phyloP scores from a whole-genome alignment of 2,113 vertebrate genomes.

The Prunella fulvescens region DNA sequence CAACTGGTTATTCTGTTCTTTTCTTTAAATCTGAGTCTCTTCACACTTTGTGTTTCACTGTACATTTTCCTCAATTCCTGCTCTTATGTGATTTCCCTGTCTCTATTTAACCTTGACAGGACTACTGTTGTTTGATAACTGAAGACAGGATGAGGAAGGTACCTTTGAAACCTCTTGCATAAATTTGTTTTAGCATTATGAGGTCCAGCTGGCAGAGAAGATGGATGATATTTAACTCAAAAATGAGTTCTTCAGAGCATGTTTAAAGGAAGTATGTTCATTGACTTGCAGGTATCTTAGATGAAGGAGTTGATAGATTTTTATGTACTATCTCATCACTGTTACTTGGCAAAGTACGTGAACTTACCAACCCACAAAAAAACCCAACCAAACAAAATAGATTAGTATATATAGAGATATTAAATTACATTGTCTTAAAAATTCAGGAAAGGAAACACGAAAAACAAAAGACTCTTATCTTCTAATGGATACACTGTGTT shows the following conservation, averaged over 20 bases:
- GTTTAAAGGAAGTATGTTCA: neutral
- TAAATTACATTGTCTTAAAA: neutral
- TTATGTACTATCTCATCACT: neutral
- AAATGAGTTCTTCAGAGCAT: neutral
- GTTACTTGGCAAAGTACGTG: neutral
- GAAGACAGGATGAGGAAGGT: neutral
- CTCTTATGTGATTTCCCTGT: neutral
- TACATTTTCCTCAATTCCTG: neutral
- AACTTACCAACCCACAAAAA: neutral
- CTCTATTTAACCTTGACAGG: neutral
- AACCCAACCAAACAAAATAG: neutral
- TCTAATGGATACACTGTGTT: neutral
- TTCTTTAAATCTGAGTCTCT: neutral
- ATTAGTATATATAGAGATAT: neutral
- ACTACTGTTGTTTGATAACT: neutral
- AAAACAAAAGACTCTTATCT: neutral
- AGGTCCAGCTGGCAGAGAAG: neutral
- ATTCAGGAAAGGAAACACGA: neutral
- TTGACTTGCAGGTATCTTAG: neutral
- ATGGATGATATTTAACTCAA: neutral
- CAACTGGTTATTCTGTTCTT: neutral
- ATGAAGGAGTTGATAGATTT: neutral
- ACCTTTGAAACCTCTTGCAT: neutral
- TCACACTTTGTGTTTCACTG: neutral
- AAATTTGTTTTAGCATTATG: neutral